Conservation (phyloP, 2,797 vertebrate species). For the Scolopax bukidnonensis region DNA sequence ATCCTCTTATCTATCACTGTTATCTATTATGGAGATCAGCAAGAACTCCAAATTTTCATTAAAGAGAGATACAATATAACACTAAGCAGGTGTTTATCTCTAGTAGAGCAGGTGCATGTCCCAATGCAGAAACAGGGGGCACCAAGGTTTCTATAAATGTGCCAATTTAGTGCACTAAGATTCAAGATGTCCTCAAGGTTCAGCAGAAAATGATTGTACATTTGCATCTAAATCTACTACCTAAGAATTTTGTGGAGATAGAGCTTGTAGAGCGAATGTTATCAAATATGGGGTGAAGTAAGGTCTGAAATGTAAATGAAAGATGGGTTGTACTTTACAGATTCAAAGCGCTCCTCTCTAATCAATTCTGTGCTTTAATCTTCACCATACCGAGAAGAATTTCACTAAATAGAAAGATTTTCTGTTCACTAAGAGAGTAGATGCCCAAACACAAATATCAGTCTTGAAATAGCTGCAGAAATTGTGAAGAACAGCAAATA, state of each 20-base stretch:
- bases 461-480: not conserved
- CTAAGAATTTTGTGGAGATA: not conserved
- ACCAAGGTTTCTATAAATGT: not conserved
- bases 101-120: not conserved
- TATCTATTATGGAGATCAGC: not conserved
- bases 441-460: not conserved
- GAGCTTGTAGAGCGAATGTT: not conserved
- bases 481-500: not conserved
- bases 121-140: not conserved
- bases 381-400: not conserved
- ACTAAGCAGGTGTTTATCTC: not conserved
- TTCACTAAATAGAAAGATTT: not conserved
- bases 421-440: not conserved
- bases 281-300: not conserved
- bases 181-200: not conserved
- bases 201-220: not conserved
- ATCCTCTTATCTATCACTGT: too few species aligned
- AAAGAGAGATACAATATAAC: not conserved
- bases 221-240: not conserved
- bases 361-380: not conserved
- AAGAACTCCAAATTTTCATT: not conserved
- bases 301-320: conserved; percentile 18
- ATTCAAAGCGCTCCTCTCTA: not conserved
- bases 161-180: not conserved
- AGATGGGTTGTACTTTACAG: not conserved